Base-by-base conservation (phyloP, 2,797 vertebrate species). In the Caiman crocodilus region DNA sequence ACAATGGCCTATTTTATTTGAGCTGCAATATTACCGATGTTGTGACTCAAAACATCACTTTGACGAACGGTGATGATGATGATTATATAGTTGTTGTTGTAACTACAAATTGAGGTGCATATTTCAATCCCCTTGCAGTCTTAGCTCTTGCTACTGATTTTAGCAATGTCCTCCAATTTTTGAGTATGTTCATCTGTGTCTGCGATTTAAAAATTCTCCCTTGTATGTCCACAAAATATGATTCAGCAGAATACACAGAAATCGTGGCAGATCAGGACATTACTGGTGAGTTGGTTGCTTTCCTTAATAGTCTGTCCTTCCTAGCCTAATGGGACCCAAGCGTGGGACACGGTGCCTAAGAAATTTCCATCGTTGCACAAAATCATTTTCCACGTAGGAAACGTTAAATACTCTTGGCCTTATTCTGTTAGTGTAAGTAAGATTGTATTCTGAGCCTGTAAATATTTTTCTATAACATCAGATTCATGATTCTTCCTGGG, bases 1-100 rank as follows among this genome's bases (percentile, higher is more conserved):
- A 61, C 25, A 2, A 76, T 76, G 82, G 35, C 93, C 11, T 73
- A 20, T 84, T 90, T 80, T 90, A 73, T 89, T 13, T 93, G 84
- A 80, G 79, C 58, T 86, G 67, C 56, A 60, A 78, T 71, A 5
- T 0, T 0, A 74, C 50, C 78, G 42, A 50, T 87, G 79, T 20
- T 85, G 64, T 74, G 5, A 2, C 11, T 69, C 55, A 79, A 91
- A 94, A 88, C 26, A 93, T 59, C 59, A 78, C 1, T 13, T 17
- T 26, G 79, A 32, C 18, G 21, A 75, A 76, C 7, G 6, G 14
- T 82, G 2, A 50, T 60, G 25, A 4, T 28, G 64, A 50, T 91
- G 88, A 81, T 79, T 50, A 50, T 50, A 42, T 42, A 9, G 42
- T 50, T 50, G 42, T 50, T 50, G 42, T n/a, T 81, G 32, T 50